Percentiles rank a stretch among this genome's conserved stretches.
Evolutionary conservation across 2,888 invertebrate genomes (phyloP).

Genomic region (Cantharis nigra): DNA sequence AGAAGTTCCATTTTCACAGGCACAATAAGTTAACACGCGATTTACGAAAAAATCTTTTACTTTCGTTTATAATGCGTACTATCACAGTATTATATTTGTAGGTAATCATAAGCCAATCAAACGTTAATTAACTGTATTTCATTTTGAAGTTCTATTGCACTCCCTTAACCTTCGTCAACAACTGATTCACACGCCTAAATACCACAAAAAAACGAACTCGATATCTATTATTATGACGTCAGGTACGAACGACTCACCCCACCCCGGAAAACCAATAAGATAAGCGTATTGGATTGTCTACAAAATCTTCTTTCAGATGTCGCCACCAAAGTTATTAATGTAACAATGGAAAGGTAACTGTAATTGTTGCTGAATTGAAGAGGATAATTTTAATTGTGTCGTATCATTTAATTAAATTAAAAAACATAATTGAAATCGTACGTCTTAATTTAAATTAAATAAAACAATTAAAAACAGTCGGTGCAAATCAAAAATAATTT

Average conservation of each 20-base stretch:
- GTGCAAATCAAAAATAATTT: not conserved
- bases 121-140: constrained; percentile 1
- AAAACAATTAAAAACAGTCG: not conserved
- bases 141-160: constrained; percentile 1
- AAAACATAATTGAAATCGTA: not conserved
- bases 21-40: not conserved
- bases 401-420: not conserved
- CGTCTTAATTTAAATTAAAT: not conserved
- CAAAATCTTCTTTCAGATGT: not conserved
- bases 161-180: not conserved
- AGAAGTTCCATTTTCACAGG: constrained; percentile 8
- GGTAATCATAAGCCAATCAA: not conserved
- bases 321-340: not conserved
- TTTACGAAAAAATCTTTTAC: not conserved
- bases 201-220: not conserved
- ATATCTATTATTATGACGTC: not conserved
- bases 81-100: not conserved
- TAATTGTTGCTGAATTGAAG: not conserved
- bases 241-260: not conserved
- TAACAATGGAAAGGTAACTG: not conserved
- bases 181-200: constrained; percentile 5
- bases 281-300: not conserved
- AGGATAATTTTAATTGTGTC: not conserved
- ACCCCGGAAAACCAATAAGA: not conserved
- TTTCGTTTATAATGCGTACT: not conserved